Evolutionary conservation across 2,113 vertebrate genomes (phyloP), one percentile per base, ranked within the genome.

Genomic region (Penelope pileata): DNA sequence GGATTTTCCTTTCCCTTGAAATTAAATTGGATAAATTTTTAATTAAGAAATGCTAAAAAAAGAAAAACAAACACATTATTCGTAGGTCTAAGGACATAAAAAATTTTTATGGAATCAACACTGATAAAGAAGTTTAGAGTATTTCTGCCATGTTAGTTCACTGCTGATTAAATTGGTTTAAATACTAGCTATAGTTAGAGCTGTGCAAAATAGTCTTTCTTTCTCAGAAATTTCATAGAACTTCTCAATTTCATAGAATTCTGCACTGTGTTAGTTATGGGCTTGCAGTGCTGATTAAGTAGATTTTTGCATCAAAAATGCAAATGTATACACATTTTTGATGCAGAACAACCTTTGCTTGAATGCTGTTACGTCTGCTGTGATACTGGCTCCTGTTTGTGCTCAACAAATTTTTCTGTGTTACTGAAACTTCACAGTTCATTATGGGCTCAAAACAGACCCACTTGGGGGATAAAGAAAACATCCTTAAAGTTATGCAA

Each of bases 401-500:
- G 69, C 93, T 88, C 83, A 72, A 95, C 42, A 74, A 64, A 94
- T 88, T 91, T 93, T 64, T 21, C 85, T 88, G 67, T 85, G 86
- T 86, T 96, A 89, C 93, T 75, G 86, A 82, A 95, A 90, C 91
- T 97, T 93, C 96, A 97, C 93, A 97, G 95, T 8, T 75, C 62
- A 83, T 96, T 94, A 96, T 56, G 66, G 92, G 77, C 94, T 96
- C 79, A 7, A 88, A 97, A 68, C 88, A 96, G 90, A 67, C 79
- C 88, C 93, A 84, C 86, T 94, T 95, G 93, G 77, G 77, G 95
- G 83, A 96, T 90, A 88, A 96, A 75, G 76, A 75, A 94, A 94
- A 86, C 83, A 96, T 94, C 86, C 93, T 78, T 90, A 91, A 95
- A 93, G 78, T 90, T 95, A 97, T 96, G 95, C 94, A 97, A 94